These are phyloP conservation scores for Drosophila equinoxialis DNA, from an alignment of 1,140 invertebrate genomes.

Conservation along the genomic window DNA sequence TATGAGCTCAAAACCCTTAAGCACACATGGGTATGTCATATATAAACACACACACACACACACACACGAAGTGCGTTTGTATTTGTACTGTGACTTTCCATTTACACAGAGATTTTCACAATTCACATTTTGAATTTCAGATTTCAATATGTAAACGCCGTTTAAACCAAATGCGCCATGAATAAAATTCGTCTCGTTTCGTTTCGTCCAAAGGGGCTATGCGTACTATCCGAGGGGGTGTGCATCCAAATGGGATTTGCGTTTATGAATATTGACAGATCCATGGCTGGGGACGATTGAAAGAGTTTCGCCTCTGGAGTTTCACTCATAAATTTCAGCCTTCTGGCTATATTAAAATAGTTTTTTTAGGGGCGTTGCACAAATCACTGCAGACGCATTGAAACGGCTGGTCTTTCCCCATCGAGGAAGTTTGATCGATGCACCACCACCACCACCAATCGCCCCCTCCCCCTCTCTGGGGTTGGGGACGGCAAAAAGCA, in stretches of 20 bases:
- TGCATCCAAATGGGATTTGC: constrained; percentile 64
- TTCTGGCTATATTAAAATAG: constrained; percentile 25
- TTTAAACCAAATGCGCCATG: constrained; percentile 63
- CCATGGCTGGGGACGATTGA: background rate
- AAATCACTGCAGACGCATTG: constrained; percentile 60
- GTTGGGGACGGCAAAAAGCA: constrained; percentile 16
- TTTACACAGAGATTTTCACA: constrained; percentile 76
- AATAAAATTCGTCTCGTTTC: constrained; percentile 72
- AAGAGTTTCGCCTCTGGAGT: background rate
- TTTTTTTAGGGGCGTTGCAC: constrained; percentile 42
- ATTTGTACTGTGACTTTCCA: constrained; percentile 66
- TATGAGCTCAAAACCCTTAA: constrained; percentile 69
- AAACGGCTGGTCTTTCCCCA: constrained; percentile 9
- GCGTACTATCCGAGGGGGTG: background rate
- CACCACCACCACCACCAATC: background rate
- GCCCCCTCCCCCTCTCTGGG: no score
- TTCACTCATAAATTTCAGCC: constrained; percentile 31
- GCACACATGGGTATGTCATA: constrained; percentile 66
- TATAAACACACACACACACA: constrained; percentile 15
- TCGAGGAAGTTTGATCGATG: constrained; percentile 51
- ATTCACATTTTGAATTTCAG: constrained; percentile 66
- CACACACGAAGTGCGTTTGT: constrained; percentile 19
- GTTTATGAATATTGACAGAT: constrained; percentile 61
- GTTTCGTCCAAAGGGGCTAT: constrained; percentile 21
- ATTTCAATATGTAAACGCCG: constrained; percentile 70